phyloP scores from a whole-genome alignment of 2,888 invertebrate genomes.

The Tenodera sinensis region DNA sequence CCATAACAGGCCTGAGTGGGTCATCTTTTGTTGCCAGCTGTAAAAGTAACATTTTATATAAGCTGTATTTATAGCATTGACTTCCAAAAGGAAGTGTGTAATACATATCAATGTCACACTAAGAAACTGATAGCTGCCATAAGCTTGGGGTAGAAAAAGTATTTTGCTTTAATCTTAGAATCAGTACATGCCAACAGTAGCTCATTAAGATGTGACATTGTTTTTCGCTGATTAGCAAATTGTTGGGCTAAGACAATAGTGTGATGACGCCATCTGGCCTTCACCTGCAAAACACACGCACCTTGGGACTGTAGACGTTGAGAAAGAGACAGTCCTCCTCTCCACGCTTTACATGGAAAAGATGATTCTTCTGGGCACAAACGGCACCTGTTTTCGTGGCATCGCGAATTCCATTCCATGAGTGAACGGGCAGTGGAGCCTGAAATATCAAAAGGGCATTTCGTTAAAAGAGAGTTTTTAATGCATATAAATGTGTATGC shows the following conservation, averaged over 20 bases:
- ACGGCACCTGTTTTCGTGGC: neutral
- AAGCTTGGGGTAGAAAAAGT: too few relatives aligned
- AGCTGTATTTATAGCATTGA: too few relatives aligned
- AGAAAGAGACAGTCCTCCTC: neutral
- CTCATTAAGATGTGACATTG: too few relatives aligned
- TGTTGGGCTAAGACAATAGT: too few relatives aligned
- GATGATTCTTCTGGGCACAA: neutral
- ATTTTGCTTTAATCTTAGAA: neutral
- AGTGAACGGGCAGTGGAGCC: neutral
- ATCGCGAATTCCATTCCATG: neutral
- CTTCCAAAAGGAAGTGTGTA: too few relatives aligned
- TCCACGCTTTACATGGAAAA: neutral
- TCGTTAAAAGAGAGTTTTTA: too few relatives aligned
- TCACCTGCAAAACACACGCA: neutral
- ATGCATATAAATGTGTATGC: too few relatives aligned
- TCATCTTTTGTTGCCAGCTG: neutral
- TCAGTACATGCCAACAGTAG: neutral
- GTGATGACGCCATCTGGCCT: neutral
- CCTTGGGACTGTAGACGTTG: neutral
- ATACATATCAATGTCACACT: too few relatives aligned
- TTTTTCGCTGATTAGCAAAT: too few relatives aligned
- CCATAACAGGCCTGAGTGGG: conserved; percentile 20
- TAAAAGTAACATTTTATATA: neutral
- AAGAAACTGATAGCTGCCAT: too few relatives aligned
- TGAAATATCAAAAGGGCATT: neutral